Percentiles rank a stretch among this genome's conserved stretches.
Evolutionary conservation across 2,113 vertebrate species (phyloP).

Genomic region (Atractosteus spatula): DNA sequence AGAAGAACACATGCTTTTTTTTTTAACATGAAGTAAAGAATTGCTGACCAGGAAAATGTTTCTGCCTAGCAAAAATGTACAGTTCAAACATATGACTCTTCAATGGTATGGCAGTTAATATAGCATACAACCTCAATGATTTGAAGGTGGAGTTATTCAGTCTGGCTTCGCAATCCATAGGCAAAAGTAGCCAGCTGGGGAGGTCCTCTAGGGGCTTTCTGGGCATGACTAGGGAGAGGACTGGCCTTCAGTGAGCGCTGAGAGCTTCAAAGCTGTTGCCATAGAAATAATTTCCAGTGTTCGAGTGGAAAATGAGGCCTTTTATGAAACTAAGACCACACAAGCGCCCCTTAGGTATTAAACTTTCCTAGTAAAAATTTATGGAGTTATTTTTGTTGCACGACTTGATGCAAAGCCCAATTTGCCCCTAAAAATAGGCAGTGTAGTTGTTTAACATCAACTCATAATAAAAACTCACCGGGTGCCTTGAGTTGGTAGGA

Average conservation of each 20-base stretch:
- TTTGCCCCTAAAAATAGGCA: conserved; percentile 63
- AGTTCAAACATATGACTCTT: background rate
- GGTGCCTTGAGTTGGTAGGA: conserved; percentile 37
- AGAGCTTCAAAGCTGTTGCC: conserved; percentile 40
- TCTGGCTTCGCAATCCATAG: background rate
- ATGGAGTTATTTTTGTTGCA: conserved; percentile 72
- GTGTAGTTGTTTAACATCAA: conserved; percentile 42
- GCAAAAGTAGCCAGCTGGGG: conserved; percentile 6
- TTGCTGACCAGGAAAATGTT: background rate
- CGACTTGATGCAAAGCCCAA: conserved; percentile 49
- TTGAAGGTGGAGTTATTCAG: conserved; percentile 1
- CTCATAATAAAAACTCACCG: conserved; percentile 53
- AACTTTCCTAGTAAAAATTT: conserved; percentile 73
- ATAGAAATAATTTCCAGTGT: conserved; percentile 58
- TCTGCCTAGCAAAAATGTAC: conserved; percentile 4
- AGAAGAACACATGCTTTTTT: no score
- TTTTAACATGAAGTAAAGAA: background rate
- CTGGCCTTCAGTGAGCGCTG: conserved; percentile 24
- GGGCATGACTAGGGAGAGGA: background rate
- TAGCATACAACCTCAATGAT: background rate
- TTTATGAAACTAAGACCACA: conserved; percentile 71
- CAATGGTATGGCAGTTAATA: background rate
- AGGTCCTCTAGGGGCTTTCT: conserved; percentile 25
- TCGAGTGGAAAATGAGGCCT: conserved; percentile 68
- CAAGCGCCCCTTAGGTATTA: conserved; percentile 62